Evolutionary conservation across 1,140 invertebrate genomes (phyloP), one percentile per base, ranked within the genome.

Genomic region (Andricus grossulariae): DNA sequence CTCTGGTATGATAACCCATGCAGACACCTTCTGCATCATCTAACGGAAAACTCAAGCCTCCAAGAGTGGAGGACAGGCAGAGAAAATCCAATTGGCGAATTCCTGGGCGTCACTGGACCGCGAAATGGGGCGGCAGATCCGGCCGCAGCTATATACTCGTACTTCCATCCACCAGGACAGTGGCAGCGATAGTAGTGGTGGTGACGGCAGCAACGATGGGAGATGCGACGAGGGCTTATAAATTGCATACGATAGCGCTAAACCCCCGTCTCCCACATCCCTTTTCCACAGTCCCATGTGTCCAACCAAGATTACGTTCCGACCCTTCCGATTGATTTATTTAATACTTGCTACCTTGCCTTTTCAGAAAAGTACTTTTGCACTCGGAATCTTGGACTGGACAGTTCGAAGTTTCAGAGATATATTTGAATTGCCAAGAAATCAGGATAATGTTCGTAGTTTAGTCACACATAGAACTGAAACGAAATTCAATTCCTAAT

Each of bases 61-160:
- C 73, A 77, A 83, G 80, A 83, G 81, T 81, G 83, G 81, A 85
- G 80, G 79, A 87, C 85, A 85, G 81, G 84, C 85, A 82, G 87
- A 86, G 89, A 90, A 90, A 90, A 91, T 91, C 89, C 90, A 90
- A 90, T 91, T 89, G 88, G 86, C 83, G 85, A 89, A 91, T 91
- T 90, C 88, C 90, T 89, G 81, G 83, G 85, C 88, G 86, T 90
- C 88, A 88, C 87, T 88, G 88, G 88, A 89, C 88, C 89, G 88
- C 88, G 88, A 90, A 90, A 89, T 90, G 88, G 88, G 86, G 84
- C 83, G 86, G 86, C 86, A 86, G 86, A 82, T 77, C 84, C 85
- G 85, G 84, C 86, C 81, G 80, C 85, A 86, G 87, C 87, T 87
- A 45, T 45, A 45, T 45, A 85, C n/a, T n/a, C n/a, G n/a, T n/a